Evolutionary conservation across 2,888 invertebrate species (phyloP).

Genomic region (Drosophila acutilabella): DNA sequence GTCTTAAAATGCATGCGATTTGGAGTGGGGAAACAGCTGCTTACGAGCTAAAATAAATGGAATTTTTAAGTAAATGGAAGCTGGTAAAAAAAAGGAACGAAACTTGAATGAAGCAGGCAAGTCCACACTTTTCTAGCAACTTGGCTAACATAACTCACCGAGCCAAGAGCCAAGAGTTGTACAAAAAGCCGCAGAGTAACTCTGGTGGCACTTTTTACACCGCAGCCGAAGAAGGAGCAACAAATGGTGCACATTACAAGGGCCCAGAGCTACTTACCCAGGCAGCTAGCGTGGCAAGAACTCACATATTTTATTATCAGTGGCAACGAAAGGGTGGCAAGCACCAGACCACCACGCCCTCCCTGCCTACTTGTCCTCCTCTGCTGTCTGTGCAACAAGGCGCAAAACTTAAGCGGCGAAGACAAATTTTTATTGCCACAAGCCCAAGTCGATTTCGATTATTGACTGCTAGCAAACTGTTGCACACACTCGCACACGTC

Average conservation of each 20-base stretch:
- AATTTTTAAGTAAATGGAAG: conserved; percentile 77
- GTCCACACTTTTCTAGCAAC: conserved; percentile 71
- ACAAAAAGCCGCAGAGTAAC: conserved; percentile 47
- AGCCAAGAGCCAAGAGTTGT: conserved; percentile 30
- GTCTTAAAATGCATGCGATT: conserved; percentile 44
- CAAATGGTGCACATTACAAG: conserved; percentile 69
- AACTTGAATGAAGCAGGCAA: conserved; percentile 30
- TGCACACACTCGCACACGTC: conserved; percentile 41
- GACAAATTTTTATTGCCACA: conserved; percentile 76
- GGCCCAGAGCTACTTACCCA: conserved; percentile 62
- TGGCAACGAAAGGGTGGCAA: conserved; percentile 15
- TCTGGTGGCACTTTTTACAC: conserved; percentile 62
- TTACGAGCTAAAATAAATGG: conserved; percentile 73
- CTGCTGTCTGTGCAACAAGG: conserved; percentile 72
- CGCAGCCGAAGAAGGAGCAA: conserved; percentile 30
- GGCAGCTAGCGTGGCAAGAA: conserved; percentile 51
- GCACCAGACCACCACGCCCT: no score
- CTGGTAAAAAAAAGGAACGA: conserved; percentile 41
- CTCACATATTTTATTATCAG: conserved; percentile 66
- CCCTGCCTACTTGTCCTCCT: background rate
- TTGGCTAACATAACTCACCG: conserved; percentile 75
- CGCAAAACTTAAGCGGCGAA: conserved; percentile 71
- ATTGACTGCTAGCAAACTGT: conserved; percentile 75
- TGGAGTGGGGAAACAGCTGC: conserved; percentile 27
- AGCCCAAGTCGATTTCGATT: conserved; percentile 72